A percentile compares a stretch with the other conserved stretches of the same genome.
phyloP scores from a whole-genome alignment of 2,797 vertebrate genomes.

The Spheniscus humboldti region DNA sequence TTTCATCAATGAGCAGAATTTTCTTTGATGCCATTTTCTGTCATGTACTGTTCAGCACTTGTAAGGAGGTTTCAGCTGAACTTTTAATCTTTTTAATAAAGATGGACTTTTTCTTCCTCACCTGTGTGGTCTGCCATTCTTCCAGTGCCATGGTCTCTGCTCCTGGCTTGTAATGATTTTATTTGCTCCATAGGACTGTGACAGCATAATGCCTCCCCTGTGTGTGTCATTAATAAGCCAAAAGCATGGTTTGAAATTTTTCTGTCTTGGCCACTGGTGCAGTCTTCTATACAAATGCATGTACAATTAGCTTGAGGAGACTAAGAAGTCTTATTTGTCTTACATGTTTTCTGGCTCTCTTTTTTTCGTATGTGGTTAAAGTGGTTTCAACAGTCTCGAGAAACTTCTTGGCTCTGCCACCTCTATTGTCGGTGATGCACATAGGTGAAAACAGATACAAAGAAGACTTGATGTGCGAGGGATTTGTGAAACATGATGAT shows the following conservation, averaged over 20 bases:
- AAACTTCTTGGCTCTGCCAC: not conserved
- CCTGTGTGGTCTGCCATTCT: not conserved
- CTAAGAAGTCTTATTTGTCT: not conserved
- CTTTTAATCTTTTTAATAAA: not conserved
- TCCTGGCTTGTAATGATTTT: not conserved
- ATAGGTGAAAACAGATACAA: not conserved
- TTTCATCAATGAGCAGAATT: not conserved
- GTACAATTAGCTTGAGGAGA: not conserved
- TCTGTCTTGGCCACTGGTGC: not conserved
- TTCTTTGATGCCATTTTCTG: not conserved
- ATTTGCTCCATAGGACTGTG: not conserved
- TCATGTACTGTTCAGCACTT: not conserved
- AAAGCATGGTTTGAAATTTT: not conserved
- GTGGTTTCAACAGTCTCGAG: not conserved
- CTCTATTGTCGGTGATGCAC: not conserved
- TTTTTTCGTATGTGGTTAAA: not conserved
- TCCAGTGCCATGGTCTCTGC: not conserved
- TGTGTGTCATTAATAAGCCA: not conserved
- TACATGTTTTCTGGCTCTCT: not conserved
- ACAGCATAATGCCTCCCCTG: fast-evolving
- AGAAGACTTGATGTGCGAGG: not conserved
- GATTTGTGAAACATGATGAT: not conserved
- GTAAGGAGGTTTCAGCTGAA: not conserved
- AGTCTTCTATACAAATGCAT: not conserved
- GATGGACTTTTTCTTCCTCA: not conserved